Percentiles rank a stretch among this genome's conserved stretches.
These are phyloP conservation scores for Cyanistes caeruleus DNA, from an alignment of 2,113 vertebrate species.

Conservation along the genomic window DNA sequence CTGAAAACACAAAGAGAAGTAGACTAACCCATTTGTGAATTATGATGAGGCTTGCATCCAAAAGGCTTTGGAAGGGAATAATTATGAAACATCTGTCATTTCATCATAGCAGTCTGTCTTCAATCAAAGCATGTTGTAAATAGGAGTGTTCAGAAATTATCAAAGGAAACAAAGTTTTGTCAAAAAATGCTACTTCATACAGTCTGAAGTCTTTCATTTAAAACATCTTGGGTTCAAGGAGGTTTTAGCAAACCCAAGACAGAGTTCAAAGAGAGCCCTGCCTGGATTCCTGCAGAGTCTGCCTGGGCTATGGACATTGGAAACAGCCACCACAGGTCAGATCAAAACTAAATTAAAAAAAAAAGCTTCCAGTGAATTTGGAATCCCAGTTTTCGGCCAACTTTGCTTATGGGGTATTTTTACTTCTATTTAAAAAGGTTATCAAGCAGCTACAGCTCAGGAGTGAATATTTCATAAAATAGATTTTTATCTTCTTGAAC, in stretches of 20 bases:
- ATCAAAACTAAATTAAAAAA: slow-evolving; percentile 34
- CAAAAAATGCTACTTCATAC: slow-evolving; percentile 57
- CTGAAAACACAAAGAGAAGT: not conserved
- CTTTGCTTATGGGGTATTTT: not conserved
- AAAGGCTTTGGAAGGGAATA: slow-evolving; percentile 26
- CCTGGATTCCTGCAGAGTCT: slow-evolving; percentile 51
- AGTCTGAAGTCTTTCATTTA: slow-evolving; percentile 59
- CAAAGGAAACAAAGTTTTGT: slow-evolving; percentile 63
- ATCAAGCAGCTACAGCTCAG: not conserved
- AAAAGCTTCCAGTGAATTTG: not conserved
- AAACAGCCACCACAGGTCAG: slow-evolving; percentile 45
- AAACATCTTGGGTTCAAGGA: slow-evolving; percentile 57
- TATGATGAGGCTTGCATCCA: not conserved
- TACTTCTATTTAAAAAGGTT: not conserved
- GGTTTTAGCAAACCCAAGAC: slow-evolving; percentile 32
- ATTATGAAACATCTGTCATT: slow-evolving; percentile 29
- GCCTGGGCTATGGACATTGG: slow-evolving; percentile 30
- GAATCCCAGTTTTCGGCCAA: slow-evolving; percentile 1
- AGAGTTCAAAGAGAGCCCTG: slow-evolving; percentile 59
- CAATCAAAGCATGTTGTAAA: slow-evolving; percentile 61
- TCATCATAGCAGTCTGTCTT: slow-evolving; percentile 46
- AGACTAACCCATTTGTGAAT: not conserved
- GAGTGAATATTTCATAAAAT: not conserved
- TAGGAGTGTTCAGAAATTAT: slow-evolving; percentile 66
- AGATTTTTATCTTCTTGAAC: not conserved